Percentiles rank a stretch among this genome's conserved stretches.
These are phyloP conservation scores for Lagria hirta DNA, from an alignment of 2,888 invertebrate genomes.

Conservation along the genomic window DNA sequence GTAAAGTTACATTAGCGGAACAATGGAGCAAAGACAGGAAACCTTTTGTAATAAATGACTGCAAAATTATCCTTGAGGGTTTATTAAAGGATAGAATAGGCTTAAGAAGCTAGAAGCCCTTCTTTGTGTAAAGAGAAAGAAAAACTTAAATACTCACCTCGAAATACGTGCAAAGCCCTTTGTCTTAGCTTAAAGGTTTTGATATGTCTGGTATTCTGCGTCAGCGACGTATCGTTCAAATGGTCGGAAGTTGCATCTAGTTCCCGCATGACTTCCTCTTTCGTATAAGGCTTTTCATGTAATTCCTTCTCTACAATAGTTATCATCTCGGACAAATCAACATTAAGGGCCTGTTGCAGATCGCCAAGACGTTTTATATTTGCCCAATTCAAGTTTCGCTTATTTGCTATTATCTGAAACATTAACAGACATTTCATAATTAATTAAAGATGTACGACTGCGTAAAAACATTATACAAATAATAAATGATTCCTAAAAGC, in stretches of 20 bases:
- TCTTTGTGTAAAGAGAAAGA: constrained; percentile 8
- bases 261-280: constrained; percentile 65
- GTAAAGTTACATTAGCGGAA: no score
- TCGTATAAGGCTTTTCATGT: constrained; percentile 67
- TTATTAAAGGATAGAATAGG: constrained; percentile 10
- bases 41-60: constrained; percentile 8
- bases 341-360: constrained; percentile 67
- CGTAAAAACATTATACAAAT: no score
- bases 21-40: neutral
- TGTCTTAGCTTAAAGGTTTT: constrained; percentile 76
- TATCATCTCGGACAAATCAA: constrained; percentile 70
- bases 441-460: no score
- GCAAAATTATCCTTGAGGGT: constrained; percentile 6
- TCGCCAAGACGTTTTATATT: constrained; percentile 69
- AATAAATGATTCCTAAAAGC: no score
- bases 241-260: constrained; percentile 63
- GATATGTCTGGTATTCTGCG: constrained; percentile 64
- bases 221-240: constrained; percentile 67
- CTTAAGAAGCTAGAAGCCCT: no score
- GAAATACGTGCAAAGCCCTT: constrained; percentile 86
- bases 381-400: constrained; percentile 62
- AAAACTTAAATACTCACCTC: constrained; percentile 57
- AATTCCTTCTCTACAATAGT: constrained; percentile 65
- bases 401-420: constrained; percentile 67
- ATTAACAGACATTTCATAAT: no score